A percentile compares a stretch with the other conserved stretches of the same genome.
These are phyloP conservation scores for Pollimyrus isidori DNA, from an alignment of 2,113 vertebrate genomes.

Conservation along the genomic window DNA sequence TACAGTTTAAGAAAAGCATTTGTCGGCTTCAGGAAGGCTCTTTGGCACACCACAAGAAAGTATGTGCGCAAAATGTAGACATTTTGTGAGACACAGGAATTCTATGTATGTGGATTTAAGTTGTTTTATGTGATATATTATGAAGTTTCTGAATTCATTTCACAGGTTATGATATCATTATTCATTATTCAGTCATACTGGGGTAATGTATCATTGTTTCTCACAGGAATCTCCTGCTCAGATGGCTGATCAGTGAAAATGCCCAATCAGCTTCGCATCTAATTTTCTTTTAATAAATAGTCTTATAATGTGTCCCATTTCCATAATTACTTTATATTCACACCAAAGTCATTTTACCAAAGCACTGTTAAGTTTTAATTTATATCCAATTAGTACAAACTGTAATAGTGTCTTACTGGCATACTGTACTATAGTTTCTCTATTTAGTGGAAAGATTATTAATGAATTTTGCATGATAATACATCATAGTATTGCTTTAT, in stretches of 20 bases:
- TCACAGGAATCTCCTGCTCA: constrained; percentile 5
- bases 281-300: constrained; percentile 17
- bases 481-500: background rate
- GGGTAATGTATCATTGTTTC: background rate
- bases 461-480: constrained; percentile 38
- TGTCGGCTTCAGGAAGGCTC: background rate
- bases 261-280: constrained; percentile 14
- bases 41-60: background rate
- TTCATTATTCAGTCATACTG: constrained; percentile 1
- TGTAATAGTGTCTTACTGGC: constrained; percentile 1
- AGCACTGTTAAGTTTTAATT: constrained; percentile 13
- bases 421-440: background rate
- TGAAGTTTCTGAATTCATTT: background rate
- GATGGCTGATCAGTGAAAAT: constrained; percentile 16
- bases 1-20: background rate
- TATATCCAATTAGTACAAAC: constrained; percentile 12
- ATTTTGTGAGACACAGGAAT: background rate
- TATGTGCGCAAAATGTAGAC: background rate
- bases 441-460: constrained; percentile 49
- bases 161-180: background rate
- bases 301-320: background rate
- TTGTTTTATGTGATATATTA: background rate
- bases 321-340: constrained; percentile 18
- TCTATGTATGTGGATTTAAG: background rate
- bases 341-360: constrained; percentile 12